Evolutionary conservation across 2,113 vertebrate species (phyloP).

Genomic region (Anarhynchus alexandrinus): DNA sequence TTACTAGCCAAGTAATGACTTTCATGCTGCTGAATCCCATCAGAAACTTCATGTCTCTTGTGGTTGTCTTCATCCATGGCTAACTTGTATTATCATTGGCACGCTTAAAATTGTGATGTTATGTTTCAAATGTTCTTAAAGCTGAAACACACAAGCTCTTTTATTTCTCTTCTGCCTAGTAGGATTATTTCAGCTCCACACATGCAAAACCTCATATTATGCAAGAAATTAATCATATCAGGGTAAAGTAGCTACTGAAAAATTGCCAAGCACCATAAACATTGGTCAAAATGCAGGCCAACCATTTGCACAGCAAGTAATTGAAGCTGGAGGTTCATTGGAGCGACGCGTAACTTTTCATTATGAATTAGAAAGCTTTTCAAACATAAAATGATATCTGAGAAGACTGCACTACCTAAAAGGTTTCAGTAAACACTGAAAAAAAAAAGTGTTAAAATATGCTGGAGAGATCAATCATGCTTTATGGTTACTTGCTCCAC

Average conservation of each 20-base stretch:
- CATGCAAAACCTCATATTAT: constrained; percentile 71
- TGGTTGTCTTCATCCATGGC: constrained; percentile 43
- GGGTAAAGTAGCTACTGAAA: constrained; percentile 79
- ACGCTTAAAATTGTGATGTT: constrained; percentile 75
- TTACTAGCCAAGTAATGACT: background rate
- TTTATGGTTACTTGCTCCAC: constrained; percentile 56
- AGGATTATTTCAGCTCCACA: constrained; percentile 72
- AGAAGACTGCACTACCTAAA: constrained; percentile 73
- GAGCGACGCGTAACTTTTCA: constrained; percentile 72
- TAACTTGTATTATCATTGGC: constrained; percentile 56
- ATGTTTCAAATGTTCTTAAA: constrained; percentile 78
- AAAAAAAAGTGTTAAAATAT: constrained; percentile 66
- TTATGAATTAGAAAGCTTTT: constrained; percentile 79
- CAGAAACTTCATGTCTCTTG: constrained; percentile 26
- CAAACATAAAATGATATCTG: constrained; percentile 72
- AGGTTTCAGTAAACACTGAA: constrained; percentile 71
- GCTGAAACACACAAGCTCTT: constrained; percentile 67
- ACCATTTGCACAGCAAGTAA: constrained; percentile 72
- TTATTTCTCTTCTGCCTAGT: constrained; percentile 68
- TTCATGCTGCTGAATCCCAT: constrained; percentile 17
- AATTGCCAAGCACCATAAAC: constrained; percentile 82
- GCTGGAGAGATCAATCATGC: constrained; percentile 72
- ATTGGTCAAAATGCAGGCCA: constrained; percentile 75
- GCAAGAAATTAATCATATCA: constrained; percentile 81
- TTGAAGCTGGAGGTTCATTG: constrained; percentile 72